Conservation (phyloP, 92 coral and sea anemone genomes). For the Epizoanthus illoricatus region DNA sequence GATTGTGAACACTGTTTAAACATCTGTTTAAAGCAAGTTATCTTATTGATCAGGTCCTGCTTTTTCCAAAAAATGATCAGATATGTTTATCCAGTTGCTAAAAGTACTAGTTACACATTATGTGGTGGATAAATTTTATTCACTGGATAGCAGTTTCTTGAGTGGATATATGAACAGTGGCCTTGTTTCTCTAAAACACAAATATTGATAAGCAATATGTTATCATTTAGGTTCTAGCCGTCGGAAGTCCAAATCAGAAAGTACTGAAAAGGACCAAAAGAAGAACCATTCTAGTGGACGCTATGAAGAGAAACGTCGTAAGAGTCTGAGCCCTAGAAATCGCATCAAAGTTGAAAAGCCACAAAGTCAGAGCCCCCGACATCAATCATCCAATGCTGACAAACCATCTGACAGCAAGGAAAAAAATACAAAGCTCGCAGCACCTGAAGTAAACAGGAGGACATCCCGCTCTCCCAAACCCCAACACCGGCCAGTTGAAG, state of each 20-base stretch:
- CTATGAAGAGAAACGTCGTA: slow-evolving; percentile 17
- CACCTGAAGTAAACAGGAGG: slow-evolving; percentile 51
- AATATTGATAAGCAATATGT: background rate
- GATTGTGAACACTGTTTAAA: too few species aligned
- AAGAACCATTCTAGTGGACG: slow-evolving; percentile 23
- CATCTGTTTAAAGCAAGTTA: too few species aligned
- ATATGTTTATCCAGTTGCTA: too few species aligned
- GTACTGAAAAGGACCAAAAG: slow-evolving; percentile 13
- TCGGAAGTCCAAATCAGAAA: slow-evolving; percentile 28
- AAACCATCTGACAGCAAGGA: slow-evolving; percentile 48
- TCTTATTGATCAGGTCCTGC: too few species aligned
- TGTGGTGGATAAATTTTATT: too few species aligned
- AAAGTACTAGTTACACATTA: too few species aligned
- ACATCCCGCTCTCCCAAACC: slow-evolving; percentile 62
- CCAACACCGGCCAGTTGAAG: slow-evolving; percentile 40
- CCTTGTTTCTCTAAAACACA: too few species aligned
- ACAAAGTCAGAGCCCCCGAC: slow-evolving; percentile 29
- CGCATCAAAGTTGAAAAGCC: slow-evolving; percentile 34
- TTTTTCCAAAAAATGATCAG: too few species aligned
- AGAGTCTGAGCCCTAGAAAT: slow-evolving; percentile 35
- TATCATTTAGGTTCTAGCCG: slow-evolving; percentile 6
- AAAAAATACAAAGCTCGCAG: slow-evolving; percentile 41
- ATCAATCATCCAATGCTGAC: slow-evolving; percentile 25
- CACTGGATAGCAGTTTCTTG: too few species aligned
- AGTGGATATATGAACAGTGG: too few species aligned